A percentile compares a stretch with the other conserved stretches of the same genome.
Conservation (phyloP, 2,113 vertebrate species). For the Piprites chloris region DNA sequence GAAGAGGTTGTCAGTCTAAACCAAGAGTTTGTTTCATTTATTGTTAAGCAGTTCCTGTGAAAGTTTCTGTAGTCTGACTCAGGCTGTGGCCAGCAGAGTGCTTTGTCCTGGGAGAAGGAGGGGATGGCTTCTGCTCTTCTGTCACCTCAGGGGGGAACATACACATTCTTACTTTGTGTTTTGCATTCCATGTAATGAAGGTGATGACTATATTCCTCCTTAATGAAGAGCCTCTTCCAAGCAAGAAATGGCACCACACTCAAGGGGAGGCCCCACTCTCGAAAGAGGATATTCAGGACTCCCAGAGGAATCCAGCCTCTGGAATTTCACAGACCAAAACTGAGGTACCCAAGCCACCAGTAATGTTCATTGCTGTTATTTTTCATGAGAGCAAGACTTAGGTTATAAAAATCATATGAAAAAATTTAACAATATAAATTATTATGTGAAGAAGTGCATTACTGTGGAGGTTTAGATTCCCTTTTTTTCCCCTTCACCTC, state of each 20-base stretch:
- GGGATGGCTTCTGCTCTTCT: background rate
- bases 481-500: background rate
- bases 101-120: background rate
- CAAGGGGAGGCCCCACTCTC: background rate
- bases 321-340: background rate
- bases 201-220: background rate
- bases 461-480: background rate
- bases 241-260: fast-evolving
- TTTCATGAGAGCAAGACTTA: background rate
- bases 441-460: background rate
- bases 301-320: background rate
- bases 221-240: background rate
- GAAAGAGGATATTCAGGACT: background rate
- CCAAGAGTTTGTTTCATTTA: background rate
- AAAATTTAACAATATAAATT: background rate
- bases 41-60: background rate
- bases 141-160: background rate
- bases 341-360: background rate
- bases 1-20: background rate
- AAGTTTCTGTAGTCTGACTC: background rate
- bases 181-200: background rate
- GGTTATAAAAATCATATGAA: background rate
- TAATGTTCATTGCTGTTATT: background rate
- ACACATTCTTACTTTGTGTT: background rate
- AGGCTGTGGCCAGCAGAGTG: background rate